Percentiles rank a stretch among this genome's conserved stretches.
Evolutionary conservation across 2,888 invertebrate genomes (phyloP).

Genomic region (Nomada ruficornis): DNA sequence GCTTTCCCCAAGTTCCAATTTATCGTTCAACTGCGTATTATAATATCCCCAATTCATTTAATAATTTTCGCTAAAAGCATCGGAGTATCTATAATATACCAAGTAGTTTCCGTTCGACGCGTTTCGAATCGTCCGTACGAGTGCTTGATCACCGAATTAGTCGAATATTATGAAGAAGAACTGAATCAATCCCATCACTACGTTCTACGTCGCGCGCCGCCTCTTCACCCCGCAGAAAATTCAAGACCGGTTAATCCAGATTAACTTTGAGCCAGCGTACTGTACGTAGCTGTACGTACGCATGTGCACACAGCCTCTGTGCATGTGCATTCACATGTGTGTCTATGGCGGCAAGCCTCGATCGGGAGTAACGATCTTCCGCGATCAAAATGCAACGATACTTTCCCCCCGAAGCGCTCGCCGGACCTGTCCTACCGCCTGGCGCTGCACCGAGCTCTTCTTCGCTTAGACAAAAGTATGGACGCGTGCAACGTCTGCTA

Average conservation of each 20-base stretch:
- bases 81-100: no score
- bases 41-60: no score
- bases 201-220: conserved; percentile 35
- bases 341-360: conserved; percentile 56
- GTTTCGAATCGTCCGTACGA: no score
- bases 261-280: conserved; percentile 71
- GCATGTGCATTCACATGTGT: conserved; percentile 7
- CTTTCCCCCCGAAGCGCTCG: conserved; percentile 63
- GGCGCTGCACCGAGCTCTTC: conserved; percentile 36
- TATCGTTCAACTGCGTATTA: no score
- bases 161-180: no score
- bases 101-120: no score
- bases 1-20: no score
- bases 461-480: conserved; percentile 36
- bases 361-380: conserved; percentile 76
- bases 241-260: conserved; percentile 78
- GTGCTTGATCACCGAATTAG: no score
- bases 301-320: conserved; percentile 27
- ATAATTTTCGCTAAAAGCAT: no score
- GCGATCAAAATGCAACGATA: conserved; percentile 76
- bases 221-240: conserved; percentile 54
- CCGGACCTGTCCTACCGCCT: conserved; percentile 59
- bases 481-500: conserved; percentile 31
- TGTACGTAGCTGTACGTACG: conserved; percentile 32
- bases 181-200: no score